These are phyloP conservation scores for Pectinophora gossypiella DNA, from an alignment of 1,140 invertebrate genomes.

Conservation along the genomic window DNA sequence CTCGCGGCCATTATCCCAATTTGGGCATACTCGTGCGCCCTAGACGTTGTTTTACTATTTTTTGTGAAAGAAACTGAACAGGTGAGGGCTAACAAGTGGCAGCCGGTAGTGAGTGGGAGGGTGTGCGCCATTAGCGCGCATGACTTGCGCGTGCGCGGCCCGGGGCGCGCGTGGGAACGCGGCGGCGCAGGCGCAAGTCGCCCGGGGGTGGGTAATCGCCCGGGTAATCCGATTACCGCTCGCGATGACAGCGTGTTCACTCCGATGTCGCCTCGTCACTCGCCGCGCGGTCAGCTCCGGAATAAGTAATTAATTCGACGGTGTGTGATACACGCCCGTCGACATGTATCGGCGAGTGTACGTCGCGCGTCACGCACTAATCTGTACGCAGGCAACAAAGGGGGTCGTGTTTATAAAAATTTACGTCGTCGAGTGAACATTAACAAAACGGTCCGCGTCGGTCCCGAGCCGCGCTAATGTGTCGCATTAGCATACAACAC, in stretches of 20 bases:
- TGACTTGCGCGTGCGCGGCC: slow-evolving; percentile 30
- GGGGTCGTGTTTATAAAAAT: not conserved
- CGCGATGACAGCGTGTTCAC: no score
- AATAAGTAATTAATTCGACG: no score
- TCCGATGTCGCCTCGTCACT: no score
- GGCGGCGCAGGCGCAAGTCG: not conserved
- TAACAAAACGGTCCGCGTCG: not conserved
- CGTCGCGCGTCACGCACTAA: not conserved
- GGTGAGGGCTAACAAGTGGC: not conserved
- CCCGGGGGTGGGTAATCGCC: not conserved
- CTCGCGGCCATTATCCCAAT: not conserved
- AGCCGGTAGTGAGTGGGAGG: slow-evolving; percentile 1
- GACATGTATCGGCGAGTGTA: not conserved
- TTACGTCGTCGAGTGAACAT: not conserved
- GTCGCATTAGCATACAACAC: not conserved
- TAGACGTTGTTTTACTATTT: not conserved
- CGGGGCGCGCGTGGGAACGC: slow-evolving; percentile 16
- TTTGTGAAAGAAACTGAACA: not conserved
- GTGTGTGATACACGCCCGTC: not conserved
- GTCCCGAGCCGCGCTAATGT: not conserved
- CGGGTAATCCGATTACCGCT: not conserved
- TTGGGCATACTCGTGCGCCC: not conserved
- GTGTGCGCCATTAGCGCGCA: slow-evolving; percentile 32
- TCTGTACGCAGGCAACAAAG: not conserved
- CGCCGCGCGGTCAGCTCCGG: no score